Evolutionary conservation across 2,797 vertebrate species (phyloP).

Genomic region (Lithobates pipiens): DNA sequence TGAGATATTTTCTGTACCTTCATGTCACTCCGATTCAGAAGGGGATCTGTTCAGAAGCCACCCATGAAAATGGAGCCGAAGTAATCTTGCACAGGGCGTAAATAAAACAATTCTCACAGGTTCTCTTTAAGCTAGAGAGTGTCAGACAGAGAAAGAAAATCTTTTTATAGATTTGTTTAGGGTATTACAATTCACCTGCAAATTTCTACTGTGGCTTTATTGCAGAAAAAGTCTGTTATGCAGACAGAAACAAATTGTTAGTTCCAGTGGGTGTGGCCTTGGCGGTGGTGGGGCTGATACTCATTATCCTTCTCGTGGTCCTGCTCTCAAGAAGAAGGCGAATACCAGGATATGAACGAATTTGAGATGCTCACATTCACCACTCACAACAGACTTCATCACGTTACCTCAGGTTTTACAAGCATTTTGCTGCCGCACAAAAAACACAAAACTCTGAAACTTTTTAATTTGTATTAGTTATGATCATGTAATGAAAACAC

Average conservation of each 20-base stretch:
- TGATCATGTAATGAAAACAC: no score
- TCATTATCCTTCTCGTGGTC: constrained; percentile 75
- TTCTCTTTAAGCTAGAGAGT: not conserved
- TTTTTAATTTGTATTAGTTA: no score
- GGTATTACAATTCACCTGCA: constrained; percentile 40
- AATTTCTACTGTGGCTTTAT: constrained; percentile 63
- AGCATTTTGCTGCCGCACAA: no score
- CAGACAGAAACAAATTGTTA: constrained; percentile 76
- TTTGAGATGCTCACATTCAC: constrained; percentile 69
- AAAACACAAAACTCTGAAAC: no score
- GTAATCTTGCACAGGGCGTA: no score
- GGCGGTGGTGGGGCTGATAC: constrained; percentile 73
- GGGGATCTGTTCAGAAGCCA: no score
- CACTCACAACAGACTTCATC: no score
- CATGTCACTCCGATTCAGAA: no score
- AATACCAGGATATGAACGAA: constrained; percentile 76
- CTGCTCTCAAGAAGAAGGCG: constrained; percentile 79
- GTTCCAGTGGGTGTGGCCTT: constrained; percentile 78
- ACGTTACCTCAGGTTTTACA: no score
- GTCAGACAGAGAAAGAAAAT: not conserved
- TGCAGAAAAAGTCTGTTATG: constrained; percentile 86
- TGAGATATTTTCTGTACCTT: no score
- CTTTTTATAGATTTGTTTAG: not conserved
- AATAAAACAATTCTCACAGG: no score
- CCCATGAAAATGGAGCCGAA: no score